Base-by-base conservation (phyloP, 1,140 invertebrate species). In the Cotesia chilonis region DNA sequence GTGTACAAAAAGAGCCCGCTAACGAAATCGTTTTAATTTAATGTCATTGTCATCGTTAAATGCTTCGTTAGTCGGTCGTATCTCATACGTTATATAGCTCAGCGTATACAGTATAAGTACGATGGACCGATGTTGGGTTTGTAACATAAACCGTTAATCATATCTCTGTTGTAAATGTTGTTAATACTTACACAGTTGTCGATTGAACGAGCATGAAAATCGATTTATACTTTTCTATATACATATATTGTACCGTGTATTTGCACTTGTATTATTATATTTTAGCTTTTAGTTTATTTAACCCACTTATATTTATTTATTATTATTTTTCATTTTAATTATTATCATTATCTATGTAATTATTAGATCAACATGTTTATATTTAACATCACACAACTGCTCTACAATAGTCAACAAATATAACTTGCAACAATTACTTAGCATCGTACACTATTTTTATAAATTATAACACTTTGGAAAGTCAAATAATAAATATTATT, bases 31-130 rank as follows among this genome's bases (percentile, higher is more conserved):
- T 68, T 68, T 78, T 77, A 79, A 81, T 79, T 79, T 78, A 79
- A 79, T 76, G 74, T 78, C 70, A 78, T 76, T 79, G 76, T 77
- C 77, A 76, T 69, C 72, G 77, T 61, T 78, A 79, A 79, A 81
- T 78, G 72, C 72, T 79, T 78, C 79, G 78, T 81, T 79, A 78
- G 75, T 77, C 60, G 72, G 72, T 68, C 76, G 78, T 77, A 78
- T 75, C 74, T 78, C 78, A 80, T 69, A 70, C 41, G 76, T 79
- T 79, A 77, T 72, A 71, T 61, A 17, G 9, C 52, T 72, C 55
- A 69, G 60, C 35, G 9, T 37, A 36, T 36, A 28, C 28, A 28
- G 28, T 28, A 28, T 28, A 28, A 63, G 35, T 20, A 41, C 63
- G 52, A 68, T 36, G 66, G 52, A 55, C 66, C 51, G 5, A 68